Conservation (phyloP, 2,113 vertebrate genomes). For the Plestiodon gilberti region DNA sequence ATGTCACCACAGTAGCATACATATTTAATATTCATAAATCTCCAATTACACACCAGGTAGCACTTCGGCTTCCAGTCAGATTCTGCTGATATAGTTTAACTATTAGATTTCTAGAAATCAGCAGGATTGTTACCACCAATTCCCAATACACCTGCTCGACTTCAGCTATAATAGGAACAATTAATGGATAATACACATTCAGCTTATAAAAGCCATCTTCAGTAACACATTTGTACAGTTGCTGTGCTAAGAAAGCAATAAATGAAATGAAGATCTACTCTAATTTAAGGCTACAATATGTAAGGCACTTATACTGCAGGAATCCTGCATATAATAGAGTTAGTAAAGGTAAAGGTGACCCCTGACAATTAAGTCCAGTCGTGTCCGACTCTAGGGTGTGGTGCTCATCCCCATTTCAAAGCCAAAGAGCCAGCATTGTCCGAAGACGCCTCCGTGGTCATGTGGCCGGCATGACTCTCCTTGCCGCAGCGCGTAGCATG, state of each 20-base stretch:
- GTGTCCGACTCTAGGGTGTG: too few relatives aligned
- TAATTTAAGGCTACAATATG: background rate
- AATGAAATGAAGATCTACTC: background rate
- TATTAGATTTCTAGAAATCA: slow-evolving; percentile 1
- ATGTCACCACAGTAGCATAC: background rate
- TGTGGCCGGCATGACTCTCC: too few relatives aligned
- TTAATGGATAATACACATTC: background rate
- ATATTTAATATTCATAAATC: background rate
- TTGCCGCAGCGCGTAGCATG: too few relatives aligned
- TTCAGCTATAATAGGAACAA: background rate
- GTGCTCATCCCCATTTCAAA: too few relatives aligned
- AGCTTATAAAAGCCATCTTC: background rate
- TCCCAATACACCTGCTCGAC: background rate
- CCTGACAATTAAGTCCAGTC: too few relatives aligned
- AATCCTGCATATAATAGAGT: background rate
- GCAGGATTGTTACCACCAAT: background rate
- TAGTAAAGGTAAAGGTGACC: too few relatives aligned
- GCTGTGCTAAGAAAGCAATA: background rate
- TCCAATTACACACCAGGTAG: background rate
- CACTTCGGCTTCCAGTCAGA: background rate
- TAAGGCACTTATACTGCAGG: background rate
- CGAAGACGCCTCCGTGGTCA: too few relatives aligned
- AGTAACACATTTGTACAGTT: background rate
- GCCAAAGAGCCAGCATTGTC: too few relatives aligned
- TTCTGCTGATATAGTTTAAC: accelerated